phyloP scores from a whole-genome alignment of 2,113 vertebrate species.

The Plestiodon gilberti region DNA sequence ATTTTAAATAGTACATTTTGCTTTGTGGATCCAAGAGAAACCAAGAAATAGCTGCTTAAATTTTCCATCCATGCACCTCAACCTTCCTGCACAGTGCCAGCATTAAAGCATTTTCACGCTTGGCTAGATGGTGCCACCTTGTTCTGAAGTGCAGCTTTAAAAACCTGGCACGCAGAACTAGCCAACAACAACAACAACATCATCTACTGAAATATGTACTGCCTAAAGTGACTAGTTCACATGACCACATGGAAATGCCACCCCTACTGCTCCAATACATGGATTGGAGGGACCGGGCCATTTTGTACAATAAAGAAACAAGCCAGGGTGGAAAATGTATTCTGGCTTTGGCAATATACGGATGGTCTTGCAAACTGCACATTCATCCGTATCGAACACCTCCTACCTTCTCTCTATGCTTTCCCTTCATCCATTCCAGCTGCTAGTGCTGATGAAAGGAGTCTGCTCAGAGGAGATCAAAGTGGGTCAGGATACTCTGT shows the following conservation, averaged over 20 bases:
- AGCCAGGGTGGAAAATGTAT: not conserved
- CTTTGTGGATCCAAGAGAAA: not conserved
- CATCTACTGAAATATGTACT: too few relatives aligned
- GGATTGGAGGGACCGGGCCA: not conserved
- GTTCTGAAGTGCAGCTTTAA: not conserved
- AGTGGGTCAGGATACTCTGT: slow-evolving; percentile 42
- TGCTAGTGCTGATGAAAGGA: slow-evolving; percentile 44
- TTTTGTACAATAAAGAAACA: not conserved
- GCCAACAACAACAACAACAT: too few relatives aligned
- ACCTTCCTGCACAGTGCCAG: not conserved
- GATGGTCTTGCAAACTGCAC: slow-evolving; percentile 9
- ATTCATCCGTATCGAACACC: not conserved
- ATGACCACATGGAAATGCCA: not conserved
- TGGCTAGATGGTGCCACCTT: not conserved
- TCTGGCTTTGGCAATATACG: not conserved
- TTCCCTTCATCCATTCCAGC: slow-evolving; percentile 24
- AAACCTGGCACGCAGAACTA: not conserved
- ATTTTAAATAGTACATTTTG: not conserved
- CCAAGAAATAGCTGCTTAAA: not conserved
- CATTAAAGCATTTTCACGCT: not conserved
- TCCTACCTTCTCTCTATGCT: slow-evolving; percentile 34
- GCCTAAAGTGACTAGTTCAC: not conserved
- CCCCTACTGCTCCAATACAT: not conserved
- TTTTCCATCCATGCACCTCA: not conserved
- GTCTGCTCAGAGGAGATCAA: slow-evolving; percentile 45